These are phyloP conservation scores for Leptoclinus maculatus DNA, from an alignment of 2,797 vertebrate genomes.

Conservation along the genomic window DNA sequence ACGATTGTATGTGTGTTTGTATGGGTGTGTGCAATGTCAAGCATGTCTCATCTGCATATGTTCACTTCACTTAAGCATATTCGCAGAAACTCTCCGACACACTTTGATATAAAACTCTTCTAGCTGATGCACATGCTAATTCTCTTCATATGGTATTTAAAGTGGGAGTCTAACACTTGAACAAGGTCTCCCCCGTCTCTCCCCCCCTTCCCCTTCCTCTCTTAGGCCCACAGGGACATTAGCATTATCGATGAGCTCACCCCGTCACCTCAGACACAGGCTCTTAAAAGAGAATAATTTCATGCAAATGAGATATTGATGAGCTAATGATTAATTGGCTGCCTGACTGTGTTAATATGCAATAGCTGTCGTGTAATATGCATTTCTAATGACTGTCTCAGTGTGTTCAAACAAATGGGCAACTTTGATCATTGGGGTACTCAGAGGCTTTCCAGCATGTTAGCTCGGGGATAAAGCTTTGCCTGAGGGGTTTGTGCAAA, in stretches of 20 bases:
- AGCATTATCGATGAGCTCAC: constrained; percentile 99
- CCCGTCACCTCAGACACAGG: constrained; percentile 96
- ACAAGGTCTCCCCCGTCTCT: constrained; percentile 63
- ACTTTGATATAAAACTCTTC: constrained; percentile 44
- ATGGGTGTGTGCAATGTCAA: constrained; percentile 19
- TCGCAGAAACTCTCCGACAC: constrained; percentile 13
- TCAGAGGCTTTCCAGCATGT: constrained; percentile 82
- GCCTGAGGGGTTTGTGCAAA: constrained; percentile 68
- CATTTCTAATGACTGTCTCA: constrained; percentile 98
- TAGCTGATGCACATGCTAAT: constrained; percentile 51
- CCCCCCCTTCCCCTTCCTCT: constrained; percentile 75
- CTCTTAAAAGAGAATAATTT: constrained; percentile 99
- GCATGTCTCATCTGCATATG: constrained; percentile 21
- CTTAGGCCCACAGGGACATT: constrained; percentile 92
- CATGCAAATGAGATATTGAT: constrained; percentile 99
- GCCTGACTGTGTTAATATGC: constrained; percentile 98
- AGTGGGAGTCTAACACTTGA: constrained; percentile 63
- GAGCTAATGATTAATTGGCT: constrained; percentile 99
- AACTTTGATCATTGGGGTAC: constrained; percentile 85
- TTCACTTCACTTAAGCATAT: constrained; percentile 31
- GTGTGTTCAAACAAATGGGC: constrained; percentile 95
- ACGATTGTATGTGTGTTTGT: constrained; percentile 19
- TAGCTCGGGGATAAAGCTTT: constrained; percentile 74
- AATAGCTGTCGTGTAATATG: constrained; percentile 95
- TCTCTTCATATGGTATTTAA: constrained; percentile 68